These are phyloP conservation scores for Barbus barbus DNA, from an alignment of 2,113 vertebrate genomes.

Conservation along the genomic window DNA sequence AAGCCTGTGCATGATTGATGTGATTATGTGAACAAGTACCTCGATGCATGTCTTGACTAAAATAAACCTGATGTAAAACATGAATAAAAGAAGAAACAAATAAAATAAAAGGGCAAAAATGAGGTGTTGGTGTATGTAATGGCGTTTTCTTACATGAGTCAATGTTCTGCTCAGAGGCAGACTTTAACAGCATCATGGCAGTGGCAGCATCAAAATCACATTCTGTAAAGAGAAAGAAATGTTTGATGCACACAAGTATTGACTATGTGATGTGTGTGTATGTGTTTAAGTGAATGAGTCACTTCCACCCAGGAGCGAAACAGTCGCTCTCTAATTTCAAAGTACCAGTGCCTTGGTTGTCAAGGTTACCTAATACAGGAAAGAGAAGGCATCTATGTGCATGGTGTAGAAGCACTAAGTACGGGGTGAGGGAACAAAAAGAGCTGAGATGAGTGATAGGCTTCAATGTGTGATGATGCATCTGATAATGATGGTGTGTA, in stretches of 20 bases:
- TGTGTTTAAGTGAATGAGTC: slow-evolving; percentile 53
- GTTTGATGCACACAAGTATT: slow-evolving; percentile 73
- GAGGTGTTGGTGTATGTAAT: slow-evolving; percentile 38
- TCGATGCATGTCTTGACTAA: neutral
- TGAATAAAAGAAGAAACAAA: neutral
- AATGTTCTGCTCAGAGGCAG: slow-evolving; percentile 94
- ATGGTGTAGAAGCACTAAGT: slow-evolving; percentile 10
- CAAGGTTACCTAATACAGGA: slow-evolving; percentile 77
- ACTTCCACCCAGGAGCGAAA: slow-evolving; percentile 51
- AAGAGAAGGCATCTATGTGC: slow-evolving; percentile 54
- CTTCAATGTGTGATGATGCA: slow-evolving; percentile 51
- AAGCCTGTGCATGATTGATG: neutral
- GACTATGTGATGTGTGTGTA: slow-evolving; percentile 20
- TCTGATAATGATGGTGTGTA: slow-evolving; percentile 47
- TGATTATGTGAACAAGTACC: neutral
- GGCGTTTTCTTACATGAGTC: slow-evolving; percentile 90
- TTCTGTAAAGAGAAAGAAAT: slow-evolving; percentile 88
- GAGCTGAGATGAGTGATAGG: slow-evolving; percentile 47
- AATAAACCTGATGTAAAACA: slow-evolving; percentile 26
- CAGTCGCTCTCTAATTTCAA: slow-evolving; percentile 58
- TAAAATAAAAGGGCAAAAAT: slow-evolving; percentile 20
- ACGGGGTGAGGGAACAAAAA: slow-evolving; percentile 50
- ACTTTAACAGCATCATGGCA: slow-evolving; percentile 99
- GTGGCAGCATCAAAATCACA: slow-evolving; percentile 90
- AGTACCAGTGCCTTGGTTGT: slow-evolving; percentile 75